Percentiles rank a stretch among this genome's conserved stretches.
phyloP scores from a whole-genome alignment of 2,113 vertebrate species.

The Strix aluco region DNA sequence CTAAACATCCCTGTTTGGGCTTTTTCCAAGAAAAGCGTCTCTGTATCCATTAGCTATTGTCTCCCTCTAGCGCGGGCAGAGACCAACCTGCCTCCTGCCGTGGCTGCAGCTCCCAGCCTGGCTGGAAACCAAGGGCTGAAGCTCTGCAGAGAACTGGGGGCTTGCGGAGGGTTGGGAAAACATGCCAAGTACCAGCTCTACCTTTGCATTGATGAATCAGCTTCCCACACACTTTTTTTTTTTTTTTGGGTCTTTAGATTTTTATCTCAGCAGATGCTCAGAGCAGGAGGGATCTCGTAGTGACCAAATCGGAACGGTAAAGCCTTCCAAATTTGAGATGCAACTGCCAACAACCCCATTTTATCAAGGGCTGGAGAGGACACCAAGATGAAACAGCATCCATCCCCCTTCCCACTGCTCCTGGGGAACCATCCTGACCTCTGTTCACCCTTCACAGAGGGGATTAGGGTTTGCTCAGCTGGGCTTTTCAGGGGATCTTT shows the following conservation, averaged over 20 bases:
- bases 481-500: not conserved
- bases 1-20: not conserved
- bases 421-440: not conserved
- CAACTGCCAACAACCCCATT: rapidly evolving
- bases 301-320: rapidly evolving
- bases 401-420: not conserved
- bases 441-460: not conserved
- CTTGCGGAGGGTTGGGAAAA: not conserved
- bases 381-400: not conserved
- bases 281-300: not conserved
- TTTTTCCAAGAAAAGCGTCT: not conserved
- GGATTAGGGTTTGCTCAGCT: not conserved
- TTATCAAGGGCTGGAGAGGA: not conserved
- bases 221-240: not conserved
- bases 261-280: not conserved
- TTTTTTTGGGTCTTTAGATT: rapidly evolving
- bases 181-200: not conserved
- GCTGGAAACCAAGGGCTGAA: not conserved
- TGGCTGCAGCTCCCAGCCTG: not conserved
- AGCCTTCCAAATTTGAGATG: not conserved
- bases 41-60: constrained; percentile 46
- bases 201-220: not conserved
- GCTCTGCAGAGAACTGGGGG: not conserved
- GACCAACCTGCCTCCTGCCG: not conserved
- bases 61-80: constrained; percentile 62